Base-by-base conservation (phyloP, 2,888 invertebrate genomes). In the Galerucella pusilla region DNA sequence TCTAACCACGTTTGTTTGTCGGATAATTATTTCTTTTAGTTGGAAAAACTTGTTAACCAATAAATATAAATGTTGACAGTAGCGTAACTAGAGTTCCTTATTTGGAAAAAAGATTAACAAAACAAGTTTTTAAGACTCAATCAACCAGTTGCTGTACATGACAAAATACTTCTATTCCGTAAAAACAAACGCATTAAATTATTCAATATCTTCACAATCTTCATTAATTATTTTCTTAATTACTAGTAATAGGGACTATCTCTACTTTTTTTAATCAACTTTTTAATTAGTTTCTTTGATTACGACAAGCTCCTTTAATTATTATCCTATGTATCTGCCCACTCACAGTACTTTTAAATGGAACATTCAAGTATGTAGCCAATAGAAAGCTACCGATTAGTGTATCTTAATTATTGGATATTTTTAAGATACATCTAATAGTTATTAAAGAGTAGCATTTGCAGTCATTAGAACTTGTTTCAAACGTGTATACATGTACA, bases 231-330 rank as follows among this genome's bases (percentile, higher is more conserved):
- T 49, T 49, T 14, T 14, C 49, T 49, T 49, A 49, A 49, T 12
- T 14, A 49, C 49, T 14, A 14, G 49, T 49, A 49, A 49, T 49
- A 49, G 49, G 49, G 49, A 49, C 49, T 49, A 49, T 49, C 12
- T 49, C 11, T 12, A 49, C 11, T 42, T 42, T 49, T 49, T 49
- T 14, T 49, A 49, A 49, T 49, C 49, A 49, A 49, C 49, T 49
- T 49, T 49, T 49, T 49, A 49, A 49, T 49, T 49, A 49, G 49
- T 49, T 49, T 49, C 49, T 49, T 49, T 49, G 49, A 49, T 49
- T 49, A 14, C 49, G 49, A 49, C 49, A 49, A 49, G 49, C 49
- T 49, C 49, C 49, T 49, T 1, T 49, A 49, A 49, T 49, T 49
- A 49, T 49, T 49, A 49, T 49, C 49, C 49, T 14, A 49, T 49